Evolutionary conservation across 2,113 vertebrate species (phyloP).

Genomic region (Tragelaphus buxtoni): DNA sequence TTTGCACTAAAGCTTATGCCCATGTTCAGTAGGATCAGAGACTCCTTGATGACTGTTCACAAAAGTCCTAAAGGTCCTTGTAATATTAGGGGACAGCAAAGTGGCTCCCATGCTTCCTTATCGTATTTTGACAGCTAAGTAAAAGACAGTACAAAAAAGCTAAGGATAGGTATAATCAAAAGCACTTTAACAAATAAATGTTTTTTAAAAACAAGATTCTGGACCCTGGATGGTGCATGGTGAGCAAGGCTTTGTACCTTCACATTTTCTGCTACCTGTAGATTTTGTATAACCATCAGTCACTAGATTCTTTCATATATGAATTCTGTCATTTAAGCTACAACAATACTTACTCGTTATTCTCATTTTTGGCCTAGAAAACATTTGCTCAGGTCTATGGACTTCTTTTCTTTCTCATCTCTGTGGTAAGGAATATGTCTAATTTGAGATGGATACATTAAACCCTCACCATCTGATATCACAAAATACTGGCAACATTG

Average conservation of each 20-base stretch:
- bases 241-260: background rate
- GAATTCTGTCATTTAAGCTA: background rate
- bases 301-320: background rate
- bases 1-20: background rate
- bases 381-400: background rate
- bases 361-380: background rate
- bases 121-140: background rate
- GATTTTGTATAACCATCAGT: background rate
- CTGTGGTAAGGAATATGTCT: background rate
- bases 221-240: background rate
- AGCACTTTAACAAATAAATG: background rate
- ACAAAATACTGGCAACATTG: background rate
- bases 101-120: fast-evolving
- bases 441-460: background rate
- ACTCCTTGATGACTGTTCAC: background rate
- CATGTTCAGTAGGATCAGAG: background rate
- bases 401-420: background rate
- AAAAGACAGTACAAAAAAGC: background rate
- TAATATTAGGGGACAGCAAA: background rate
- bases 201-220: background rate
- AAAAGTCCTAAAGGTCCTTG: background rate
- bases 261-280: background rate
- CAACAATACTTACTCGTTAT: background rate
- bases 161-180: background rate
- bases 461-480: background rate